A percentile compares a stretch with the other conserved stretches of the same genome.
Conservation (phyloP, 2,888 invertebrate species). For the Drosophila kuntzei region DNA sequence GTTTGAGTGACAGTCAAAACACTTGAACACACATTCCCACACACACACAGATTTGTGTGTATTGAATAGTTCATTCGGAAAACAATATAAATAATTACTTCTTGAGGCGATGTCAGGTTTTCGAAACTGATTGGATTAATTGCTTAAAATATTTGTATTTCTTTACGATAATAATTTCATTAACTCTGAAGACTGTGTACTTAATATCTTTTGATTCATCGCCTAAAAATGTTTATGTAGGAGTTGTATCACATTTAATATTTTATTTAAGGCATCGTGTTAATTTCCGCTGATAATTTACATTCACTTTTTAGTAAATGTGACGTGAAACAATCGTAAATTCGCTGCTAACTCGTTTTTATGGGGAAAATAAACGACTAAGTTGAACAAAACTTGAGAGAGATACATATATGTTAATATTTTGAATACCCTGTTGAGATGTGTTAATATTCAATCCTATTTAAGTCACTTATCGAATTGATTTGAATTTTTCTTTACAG, state of each 20-base stretch:
- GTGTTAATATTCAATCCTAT: not conserved
- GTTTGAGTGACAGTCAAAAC: conserved; percentile 23
- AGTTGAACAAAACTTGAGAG: conserved; percentile 29
- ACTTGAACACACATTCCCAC: conserved; percentile 12
- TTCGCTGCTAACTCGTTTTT: conserved; percentile 25
- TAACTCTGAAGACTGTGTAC: not conserved
- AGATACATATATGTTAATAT: not conserved
- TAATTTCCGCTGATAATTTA: conserved; percentile 34
- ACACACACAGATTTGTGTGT: not conserved
- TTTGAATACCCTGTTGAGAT: not conserved
- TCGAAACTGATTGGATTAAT: conserved; percentile 12
- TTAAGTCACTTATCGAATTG: not conserved
- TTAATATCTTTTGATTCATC: not conserved
- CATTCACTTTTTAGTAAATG: conserved; percentile 38
- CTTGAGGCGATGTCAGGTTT: conserved; percentile 6
- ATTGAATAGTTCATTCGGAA: conserved; percentile 24
- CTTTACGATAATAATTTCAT: not conserved
- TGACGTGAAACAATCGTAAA: conserved; percentile 21
- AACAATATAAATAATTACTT: conserved; percentile 6
- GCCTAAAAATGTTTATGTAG: not conserved
- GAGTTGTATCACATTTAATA: conserved; percentile 24
- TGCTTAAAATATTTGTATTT: conserved; percentile 4
- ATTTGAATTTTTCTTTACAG: conserved; percentile 85
- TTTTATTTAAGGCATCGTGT: conserved; percentile 31
- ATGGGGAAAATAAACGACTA: conserved; percentile 16